Conservation (phyloP, 2,113 vertebrate genomes). For the Megaceryle maxima region DNA sequence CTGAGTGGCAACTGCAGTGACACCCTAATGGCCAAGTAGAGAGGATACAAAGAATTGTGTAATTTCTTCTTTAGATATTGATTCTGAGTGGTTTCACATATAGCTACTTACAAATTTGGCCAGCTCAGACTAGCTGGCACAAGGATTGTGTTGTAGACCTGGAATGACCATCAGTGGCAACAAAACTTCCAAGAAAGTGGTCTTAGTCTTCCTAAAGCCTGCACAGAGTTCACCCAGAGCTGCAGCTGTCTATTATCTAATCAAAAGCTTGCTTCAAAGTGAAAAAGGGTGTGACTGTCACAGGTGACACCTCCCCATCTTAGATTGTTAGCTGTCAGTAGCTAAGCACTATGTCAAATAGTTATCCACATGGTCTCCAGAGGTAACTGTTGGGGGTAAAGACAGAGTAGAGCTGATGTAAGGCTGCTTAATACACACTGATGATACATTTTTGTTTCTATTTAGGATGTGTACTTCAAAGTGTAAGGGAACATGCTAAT, state of each 20-base stretch:
- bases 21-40: not conserved
- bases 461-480: not conserved
- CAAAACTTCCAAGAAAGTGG: not conserved
- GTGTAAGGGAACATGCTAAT: not conserved
- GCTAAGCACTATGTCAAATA: not conserved
- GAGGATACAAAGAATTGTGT: not conserved
- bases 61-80: not conserved
- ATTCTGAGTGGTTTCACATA: not conserved
- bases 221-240: not conserved
- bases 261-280: not conserved
- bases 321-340: not conserved
- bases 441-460: not conserved
- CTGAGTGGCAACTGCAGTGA: no score
- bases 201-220: not conserved
- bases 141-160: not conserved
- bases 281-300: not conserved
- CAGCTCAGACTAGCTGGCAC: not conserved
- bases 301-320: not conserved
- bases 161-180: not conserved
- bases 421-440: not conserved
- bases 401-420: not conserved
- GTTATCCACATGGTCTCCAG: not conserved
- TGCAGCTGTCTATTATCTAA: not conserved
- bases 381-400: not conserved
- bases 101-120: not conserved